Conservation (phyloP, 2,888 invertebrate species). For the Scotopteryx bipunctaria region DNA sequence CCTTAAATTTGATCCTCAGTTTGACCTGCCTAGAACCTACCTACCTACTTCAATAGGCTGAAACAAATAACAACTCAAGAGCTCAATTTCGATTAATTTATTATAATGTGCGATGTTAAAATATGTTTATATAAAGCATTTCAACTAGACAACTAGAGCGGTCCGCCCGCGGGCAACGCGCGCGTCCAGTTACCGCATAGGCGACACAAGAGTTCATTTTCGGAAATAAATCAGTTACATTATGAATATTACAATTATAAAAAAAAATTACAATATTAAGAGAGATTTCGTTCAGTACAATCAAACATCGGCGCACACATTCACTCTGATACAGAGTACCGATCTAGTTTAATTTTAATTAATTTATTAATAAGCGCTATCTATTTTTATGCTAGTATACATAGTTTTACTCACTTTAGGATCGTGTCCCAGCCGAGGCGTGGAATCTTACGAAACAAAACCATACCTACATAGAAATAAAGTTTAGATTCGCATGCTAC, state of each 20-base stretch:
- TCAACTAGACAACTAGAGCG: conserved; percentile 65
- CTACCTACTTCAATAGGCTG: too few species aligned
- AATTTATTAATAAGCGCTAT: conserved; percentile 73
- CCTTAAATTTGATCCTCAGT: too few species aligned
- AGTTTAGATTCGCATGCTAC: conserved; percentile 15
- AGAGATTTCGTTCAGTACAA: conserved; percentile 68
- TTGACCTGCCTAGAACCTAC: too few species aligned
- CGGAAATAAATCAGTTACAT: conserved; percentile 50
- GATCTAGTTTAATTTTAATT: conserved; percentile 50
- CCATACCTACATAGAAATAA: conserved; percentile 12
- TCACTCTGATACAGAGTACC: conserved; percentile 78
- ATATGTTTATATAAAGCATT: conserved; percentile 81
- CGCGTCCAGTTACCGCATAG: conserved; percentile 57
- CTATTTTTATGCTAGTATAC: conserved; percentile 65
- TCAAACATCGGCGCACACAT: conserved; percentile 61
- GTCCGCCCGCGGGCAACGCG: conserved; percentile 50
- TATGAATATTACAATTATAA: conserved; percentile 56
- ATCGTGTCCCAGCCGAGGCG: conserved; percentile 19
- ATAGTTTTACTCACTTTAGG: conserved; percentile 42
- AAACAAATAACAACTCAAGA: conserved; percentile 48
- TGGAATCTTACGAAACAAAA: conserved; percentile 18
- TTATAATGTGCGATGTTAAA: conserved; percentile 84
- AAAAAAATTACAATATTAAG: conserved; percentile 54
- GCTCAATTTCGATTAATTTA: conserved; percentile 81
- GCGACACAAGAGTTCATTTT: conserved; percentile 65